Evolutionary conservation across 2,888 invertebrate species (phyloP).

Genomic region (Pandemis heparana): DNA sequence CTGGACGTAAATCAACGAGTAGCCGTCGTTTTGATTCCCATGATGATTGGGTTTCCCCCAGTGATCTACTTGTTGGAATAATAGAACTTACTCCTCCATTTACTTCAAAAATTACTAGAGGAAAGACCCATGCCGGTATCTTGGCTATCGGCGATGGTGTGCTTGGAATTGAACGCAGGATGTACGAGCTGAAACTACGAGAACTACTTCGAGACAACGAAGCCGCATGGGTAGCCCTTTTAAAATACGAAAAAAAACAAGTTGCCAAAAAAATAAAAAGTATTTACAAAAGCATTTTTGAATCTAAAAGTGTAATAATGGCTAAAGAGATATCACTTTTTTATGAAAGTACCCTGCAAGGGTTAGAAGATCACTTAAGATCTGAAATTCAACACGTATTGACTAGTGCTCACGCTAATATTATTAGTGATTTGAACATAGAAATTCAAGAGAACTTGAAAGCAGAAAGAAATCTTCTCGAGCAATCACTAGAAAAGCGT

Average conservation of each 20-base stretch:
- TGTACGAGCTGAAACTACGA: conserved; percentile 58
- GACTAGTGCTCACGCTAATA: conserved; percentile 59
- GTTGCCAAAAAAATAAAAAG: conserved; percentile 62
- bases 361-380: conserved; percentile 68
- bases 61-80: conserved; percentile 72
- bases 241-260: conserved; percentile 61
- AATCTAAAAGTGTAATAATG: conserved; percentile 67
- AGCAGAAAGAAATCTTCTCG: conserved; percentile 61
- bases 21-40: conserved; percentile 31
- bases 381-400: conserved; percentile 63
- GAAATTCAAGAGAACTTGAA: conserved; percentile 67
- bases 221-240: conserved; percentile 68
- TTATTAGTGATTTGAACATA: conserved; percentile 64
- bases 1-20: conserved; percentile 27
- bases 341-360: conserved; percentile 70
- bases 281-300: conserved; percentile 64
- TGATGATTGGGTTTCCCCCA: conserved; percentile 74
- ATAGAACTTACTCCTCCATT: conserved; percentile 74
- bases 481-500: conserved; percentile 58
- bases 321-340: conserved; percentile 64
- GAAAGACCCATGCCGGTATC: conserved; percentile 75
- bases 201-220: conserved; percentile 67
- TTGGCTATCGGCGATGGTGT: conserved; percentile 69
- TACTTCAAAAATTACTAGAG: conserved; percentile 77
- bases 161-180: conserved; percentile 59